Evolutionary conservation across 2,797 vertebrate genomes (phyloP).

Genomic region (Okamejei kenojei): DNA sequence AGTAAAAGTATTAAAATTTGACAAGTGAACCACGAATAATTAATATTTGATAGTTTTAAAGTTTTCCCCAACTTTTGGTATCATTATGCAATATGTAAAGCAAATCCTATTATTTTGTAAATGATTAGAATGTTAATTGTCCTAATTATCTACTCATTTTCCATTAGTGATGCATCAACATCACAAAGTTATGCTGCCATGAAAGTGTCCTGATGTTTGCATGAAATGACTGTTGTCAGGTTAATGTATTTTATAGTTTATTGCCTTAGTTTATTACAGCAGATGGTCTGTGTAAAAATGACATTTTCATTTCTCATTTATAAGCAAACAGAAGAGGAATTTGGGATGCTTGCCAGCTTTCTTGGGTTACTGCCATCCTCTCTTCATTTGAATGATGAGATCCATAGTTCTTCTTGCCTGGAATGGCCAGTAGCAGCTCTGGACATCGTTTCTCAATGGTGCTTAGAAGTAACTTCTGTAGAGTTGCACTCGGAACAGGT

Average conservation of each 20-base stretch:
- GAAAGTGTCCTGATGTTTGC: constrained; percentile 18
- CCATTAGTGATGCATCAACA: constrained; percentile 1
- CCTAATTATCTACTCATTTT: constrained; percentile 11
- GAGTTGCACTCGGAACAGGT: constrained; percentile 73
- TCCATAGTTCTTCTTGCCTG: constrained; percentile 82
- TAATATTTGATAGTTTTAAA: not conserved
- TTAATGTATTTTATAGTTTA: constrained; percentile 40
- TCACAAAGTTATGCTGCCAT: not conserved
- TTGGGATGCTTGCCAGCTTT: constrained; percentile 76
- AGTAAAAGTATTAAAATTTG: not conserved
- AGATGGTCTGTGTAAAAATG: constrained; percentile 44
- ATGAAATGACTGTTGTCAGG: constrained; percentile 17
- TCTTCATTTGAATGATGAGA: constrained; percentile 63
- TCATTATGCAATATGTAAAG: constrained; percentile 33
- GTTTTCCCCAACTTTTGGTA: constrained; percentile 20
- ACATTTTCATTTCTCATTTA: constrained; percentile 47
- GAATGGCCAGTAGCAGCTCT: constrained; percentile 79
- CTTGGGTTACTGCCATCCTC: constrained; percentile 69
- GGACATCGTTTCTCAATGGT: constrained; percentile 86
- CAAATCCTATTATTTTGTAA: not conserved
- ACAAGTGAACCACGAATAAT: not conserved
- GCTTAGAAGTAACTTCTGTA: constrained; percentile 75
- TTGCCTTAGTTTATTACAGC: constrained; percentile 39
- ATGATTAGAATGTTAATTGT: constrained; percentile 13
- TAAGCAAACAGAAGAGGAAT: constrained; percentile 86